Evolutionary conservation across 2,888 invertebrate species (phyloP).

Genomic region (Hartigia nigra): DNA sequence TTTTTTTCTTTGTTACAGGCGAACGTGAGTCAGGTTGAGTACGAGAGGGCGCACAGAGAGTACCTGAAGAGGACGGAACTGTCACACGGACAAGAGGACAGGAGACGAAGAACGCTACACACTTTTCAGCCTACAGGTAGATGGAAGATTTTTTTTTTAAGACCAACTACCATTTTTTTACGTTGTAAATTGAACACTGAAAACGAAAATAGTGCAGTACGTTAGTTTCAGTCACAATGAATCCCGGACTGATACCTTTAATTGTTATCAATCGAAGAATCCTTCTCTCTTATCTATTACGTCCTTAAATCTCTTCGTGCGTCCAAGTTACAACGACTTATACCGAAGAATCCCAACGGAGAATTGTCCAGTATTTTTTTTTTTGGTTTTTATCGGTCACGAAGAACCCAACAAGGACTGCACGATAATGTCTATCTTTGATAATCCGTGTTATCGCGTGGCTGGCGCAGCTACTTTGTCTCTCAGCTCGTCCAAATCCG

Average conservation of each 20-base stretch:
- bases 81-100: conserved; percentile 40
- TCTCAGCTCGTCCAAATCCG: background rate
- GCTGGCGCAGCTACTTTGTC: background rate
- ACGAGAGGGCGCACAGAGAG: conserved; percentile 72
- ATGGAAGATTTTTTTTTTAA: conserved; percentile 7
- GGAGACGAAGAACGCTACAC: conserved; percentile 52
- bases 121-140: conserved; percentile 59
- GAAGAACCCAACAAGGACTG: background rate
- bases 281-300: background rate
- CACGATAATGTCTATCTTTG: background rate
- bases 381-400: background rate
- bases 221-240: background rate
- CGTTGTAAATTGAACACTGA: background rate
- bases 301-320: background rate
- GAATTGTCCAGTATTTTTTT: background rate
- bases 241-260: background rate
- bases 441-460: background rate
- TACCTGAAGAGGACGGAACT: conserved; percentile 66
- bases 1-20: conserved; percentile 64
- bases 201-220: background rate
- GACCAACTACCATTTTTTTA: conserved; percentile 6
- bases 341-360: background rate
- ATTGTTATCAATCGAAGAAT: background rate
- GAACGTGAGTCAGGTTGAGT: conserved; percentile 75
- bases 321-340: background rate